phyloP scores from a whole-genome alignment of 2,113 vertebrate genomes.

The Callocephalon fimbriatum region DNA sequence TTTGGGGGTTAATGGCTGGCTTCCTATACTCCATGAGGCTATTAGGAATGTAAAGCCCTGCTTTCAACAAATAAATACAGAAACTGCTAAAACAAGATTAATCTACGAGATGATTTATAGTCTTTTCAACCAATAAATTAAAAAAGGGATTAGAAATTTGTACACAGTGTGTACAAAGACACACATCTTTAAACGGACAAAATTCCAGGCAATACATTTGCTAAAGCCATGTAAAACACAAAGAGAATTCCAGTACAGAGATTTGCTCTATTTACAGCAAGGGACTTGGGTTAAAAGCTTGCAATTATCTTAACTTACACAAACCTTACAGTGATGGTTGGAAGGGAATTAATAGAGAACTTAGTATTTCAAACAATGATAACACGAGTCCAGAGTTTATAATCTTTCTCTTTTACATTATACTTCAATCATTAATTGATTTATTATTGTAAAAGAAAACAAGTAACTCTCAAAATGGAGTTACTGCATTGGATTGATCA shows the following conservation, averaged over 20 bases:
- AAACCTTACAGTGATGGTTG: background rate
- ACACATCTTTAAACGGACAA: background rate
- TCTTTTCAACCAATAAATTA: background rate
- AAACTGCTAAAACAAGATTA: background rate
- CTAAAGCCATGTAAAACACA: background rate
- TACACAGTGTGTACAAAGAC: background rate
- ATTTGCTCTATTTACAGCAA: background rate
- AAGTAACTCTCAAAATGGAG: background rate
- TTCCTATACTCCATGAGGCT: background rate
- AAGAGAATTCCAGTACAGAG: background rate
- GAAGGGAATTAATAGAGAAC: background rate
- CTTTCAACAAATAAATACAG: background rate
- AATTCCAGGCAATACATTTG: background rate
- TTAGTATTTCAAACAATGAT: background rate
- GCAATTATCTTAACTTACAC: background rate
- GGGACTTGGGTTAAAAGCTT: background rate
- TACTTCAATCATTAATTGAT: background rate
- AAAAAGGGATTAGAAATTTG: background rate
- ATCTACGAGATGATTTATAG: background rate
- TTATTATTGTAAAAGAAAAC: background rate
- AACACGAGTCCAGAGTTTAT: background rate
- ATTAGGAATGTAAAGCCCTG: background rate
- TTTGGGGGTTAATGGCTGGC: background rate
- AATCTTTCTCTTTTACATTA: background rate
- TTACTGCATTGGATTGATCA: background rate